phyloP scores from a whole-genome alignment of 1,140 invertebrate genomes.

The Capitella teleta region DNA sequence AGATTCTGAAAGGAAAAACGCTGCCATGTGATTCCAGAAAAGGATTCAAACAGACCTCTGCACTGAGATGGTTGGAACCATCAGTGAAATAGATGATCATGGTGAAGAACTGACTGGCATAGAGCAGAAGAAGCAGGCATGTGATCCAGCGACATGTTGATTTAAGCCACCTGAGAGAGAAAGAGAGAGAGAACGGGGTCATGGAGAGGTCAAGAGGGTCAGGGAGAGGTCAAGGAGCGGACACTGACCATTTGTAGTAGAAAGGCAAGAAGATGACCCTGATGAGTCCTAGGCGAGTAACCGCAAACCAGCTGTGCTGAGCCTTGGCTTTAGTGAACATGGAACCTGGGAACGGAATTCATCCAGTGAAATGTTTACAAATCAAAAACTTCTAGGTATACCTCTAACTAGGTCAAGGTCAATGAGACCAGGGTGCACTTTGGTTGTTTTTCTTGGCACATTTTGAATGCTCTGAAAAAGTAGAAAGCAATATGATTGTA shows the following conservation, averaged over 20 bases:
- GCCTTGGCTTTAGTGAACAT: slow-evolving; percentile 89
- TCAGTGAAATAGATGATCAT: too few species aligned
- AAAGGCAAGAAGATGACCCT: slow-evolving; percentile 70
- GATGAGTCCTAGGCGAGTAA: slow-evolving; percentile 64
- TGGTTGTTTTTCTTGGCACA: slow-evolving; percentile 73
- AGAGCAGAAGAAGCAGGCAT: too few species aligned
- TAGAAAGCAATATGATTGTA: too few species aligned
- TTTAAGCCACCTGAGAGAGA: too few species aligned
- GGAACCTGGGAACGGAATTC: slow-evolving; percentile 52
- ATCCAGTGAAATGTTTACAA: neutral
- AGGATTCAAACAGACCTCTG: too few species aligned
- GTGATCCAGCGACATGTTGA: too few species aligned
- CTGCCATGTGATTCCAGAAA: too few species aligned
- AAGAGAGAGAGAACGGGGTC: too few species aligned
- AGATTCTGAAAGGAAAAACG: slow-evolving; percentile 2
- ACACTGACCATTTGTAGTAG: slow-evolving; percentile 56
- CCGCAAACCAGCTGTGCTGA: slow-evolving; percentile 70
- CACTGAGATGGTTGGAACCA: too few species aligned
- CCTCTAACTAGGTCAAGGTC: slow-evolving; percentile 88
- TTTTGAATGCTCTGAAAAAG: slow-evolving; percentile 60
- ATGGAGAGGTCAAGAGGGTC: too few species aligned
- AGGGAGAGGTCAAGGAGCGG: too few species aligned
- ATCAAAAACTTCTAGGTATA: slow-evolving; percentile 17
- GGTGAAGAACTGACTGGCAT: too few species aligned
- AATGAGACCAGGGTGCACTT: slow-evolving; percentile 81